Conservation (phyloP, 92 coral and sea anemone species). For the Epizoanthus fatuus region DNA sequence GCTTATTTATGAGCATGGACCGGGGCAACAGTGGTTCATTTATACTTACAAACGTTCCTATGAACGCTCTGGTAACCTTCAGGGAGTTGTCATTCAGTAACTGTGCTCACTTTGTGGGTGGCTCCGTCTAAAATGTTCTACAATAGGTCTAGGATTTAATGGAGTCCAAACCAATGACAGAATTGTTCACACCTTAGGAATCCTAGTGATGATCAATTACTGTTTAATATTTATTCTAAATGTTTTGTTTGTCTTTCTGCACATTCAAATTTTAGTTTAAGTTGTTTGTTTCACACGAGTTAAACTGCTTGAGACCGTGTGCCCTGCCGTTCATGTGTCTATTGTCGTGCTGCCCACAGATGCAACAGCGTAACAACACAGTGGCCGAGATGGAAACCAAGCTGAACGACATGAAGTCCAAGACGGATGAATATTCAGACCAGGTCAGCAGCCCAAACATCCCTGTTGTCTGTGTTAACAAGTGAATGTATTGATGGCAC, state of each 20-base stretch:
- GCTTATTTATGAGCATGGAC: not conserved
- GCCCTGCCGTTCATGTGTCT: not conserved
- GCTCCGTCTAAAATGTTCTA: too few species aligned
- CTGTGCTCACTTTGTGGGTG: too few species aligned
- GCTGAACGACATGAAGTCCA: conserved; percentile 88
- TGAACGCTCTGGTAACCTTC: too few species aligned
- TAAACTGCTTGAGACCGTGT: not conserved
- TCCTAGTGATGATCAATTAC: too few species aligned
- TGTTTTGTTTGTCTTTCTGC: too few species aligned
- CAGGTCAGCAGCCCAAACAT: conserved; percentile 61
- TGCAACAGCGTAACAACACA: conserved; percentile 88
- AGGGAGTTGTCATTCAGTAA: too few species aligned
- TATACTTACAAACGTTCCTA: too few species aligned
- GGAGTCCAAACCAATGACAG: too few species aligned
- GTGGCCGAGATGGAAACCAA: conserved; percentile 90
- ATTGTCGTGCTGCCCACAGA: conserved; percentile 52
- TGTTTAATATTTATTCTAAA: too few species aligned
- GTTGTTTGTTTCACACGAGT: not conserved
- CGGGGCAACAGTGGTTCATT: too few species aligned
- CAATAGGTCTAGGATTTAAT: too few species aligned
- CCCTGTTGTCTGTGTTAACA: not conserved
- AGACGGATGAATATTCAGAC: conserved; percentile 86
- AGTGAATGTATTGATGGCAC: not conserved
- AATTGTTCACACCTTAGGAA: too few species aligned
- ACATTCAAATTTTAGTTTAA: not conserved